These are phyloP conservation scores for Herminia tarsipennalis DNA, from an alignment of 2,888 invertebrate genomes.

Conservation along the genomic window DNA sequence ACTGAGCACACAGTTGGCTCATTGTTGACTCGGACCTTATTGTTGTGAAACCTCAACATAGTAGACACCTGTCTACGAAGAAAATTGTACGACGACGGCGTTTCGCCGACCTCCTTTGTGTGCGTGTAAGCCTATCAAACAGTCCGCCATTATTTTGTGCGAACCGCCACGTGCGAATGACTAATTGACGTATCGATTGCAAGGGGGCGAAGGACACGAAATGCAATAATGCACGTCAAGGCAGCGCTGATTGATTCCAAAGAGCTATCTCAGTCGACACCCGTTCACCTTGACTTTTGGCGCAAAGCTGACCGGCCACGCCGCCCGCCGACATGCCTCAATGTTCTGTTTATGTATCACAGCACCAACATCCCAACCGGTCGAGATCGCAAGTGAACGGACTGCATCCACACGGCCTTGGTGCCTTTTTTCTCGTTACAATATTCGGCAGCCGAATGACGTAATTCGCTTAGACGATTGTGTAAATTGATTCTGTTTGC, in stretches of 20 bases:
- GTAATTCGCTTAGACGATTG: conserved; percentile 68
- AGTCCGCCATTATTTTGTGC: conserved; percentile 57
- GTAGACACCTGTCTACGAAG: conserved; percentile 53
- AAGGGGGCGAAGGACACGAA: conserved; percentile 24
- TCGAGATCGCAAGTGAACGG: conserved; percentile 82
- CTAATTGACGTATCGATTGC: conserved; percentile 60
- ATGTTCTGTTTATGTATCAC: conserved; percentile 53
- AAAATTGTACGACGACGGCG: conserved; percentile 51
- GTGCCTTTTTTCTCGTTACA: conserved; percentile 66
- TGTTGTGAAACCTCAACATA: conserved; percentile 54
- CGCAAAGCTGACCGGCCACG: conserved; percentile 43
- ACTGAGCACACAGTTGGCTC: conserved; percentile 5
- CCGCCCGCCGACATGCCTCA: conserved; percentile 23
- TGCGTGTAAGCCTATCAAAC: conserved; percentile 50
- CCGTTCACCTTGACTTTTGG: conserved; percentile 79
- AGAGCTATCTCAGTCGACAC: conserved; percentile 46
- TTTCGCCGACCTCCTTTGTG: conserved; percentile 59
- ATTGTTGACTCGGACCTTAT: conserved; percentile 56
- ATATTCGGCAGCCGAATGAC: conserved; percentile 72
- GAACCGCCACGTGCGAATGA: conserved; percentile 65
- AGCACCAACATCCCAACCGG: conserved; percentile 56
- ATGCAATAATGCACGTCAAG: conserved; percentile 11
- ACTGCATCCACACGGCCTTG: conserved; percentile 73
- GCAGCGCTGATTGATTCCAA: neutral
- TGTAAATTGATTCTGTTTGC: conserved; percentile 68